A percentile compares a stretch with the other conserved stretches of the same genome.
Evolutionary conservation across 2,113 vertebrate genomes (phyloP).

Genomic region (Aleadryas rufinucha): DNA sequence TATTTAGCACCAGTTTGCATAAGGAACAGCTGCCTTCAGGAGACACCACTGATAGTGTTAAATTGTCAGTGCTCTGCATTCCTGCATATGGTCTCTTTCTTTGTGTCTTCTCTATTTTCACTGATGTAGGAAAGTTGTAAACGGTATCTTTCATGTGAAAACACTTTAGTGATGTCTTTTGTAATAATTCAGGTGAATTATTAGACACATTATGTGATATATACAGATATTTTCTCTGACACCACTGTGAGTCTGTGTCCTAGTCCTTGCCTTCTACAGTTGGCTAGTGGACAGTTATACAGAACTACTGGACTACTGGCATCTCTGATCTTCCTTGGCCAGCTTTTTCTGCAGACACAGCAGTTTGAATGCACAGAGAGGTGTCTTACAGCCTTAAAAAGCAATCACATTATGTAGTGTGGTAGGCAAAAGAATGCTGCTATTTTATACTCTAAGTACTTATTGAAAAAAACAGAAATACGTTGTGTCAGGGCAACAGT

Average conservation of each 20-base stretch:
- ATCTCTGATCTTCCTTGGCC: neutral
- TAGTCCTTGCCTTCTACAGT: neutral
- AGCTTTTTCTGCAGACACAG: neutral
- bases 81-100: neutral
- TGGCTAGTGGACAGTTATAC: neutral
- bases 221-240: neutral
- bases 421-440: neutral
- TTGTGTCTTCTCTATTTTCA: neutral
- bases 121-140: neutral
- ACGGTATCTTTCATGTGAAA: neutral
- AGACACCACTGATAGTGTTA: neutral
- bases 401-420: neutral
- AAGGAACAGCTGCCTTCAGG: neutral
- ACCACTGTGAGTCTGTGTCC: neutral
- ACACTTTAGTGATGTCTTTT: neutral
- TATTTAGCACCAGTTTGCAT: neutral
- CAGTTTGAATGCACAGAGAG: neutral
- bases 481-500: neutral
- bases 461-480: neutral
- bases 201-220: neutral
- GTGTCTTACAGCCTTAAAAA: neutral
- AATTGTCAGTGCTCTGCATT: accelerated
- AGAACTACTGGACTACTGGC: neutral
- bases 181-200: neutral
- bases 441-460: neutral